phyloP scores from a whole-genome alignment of 2,888 invertebrate genomes.

The Drosophila barbarae region DNA sequence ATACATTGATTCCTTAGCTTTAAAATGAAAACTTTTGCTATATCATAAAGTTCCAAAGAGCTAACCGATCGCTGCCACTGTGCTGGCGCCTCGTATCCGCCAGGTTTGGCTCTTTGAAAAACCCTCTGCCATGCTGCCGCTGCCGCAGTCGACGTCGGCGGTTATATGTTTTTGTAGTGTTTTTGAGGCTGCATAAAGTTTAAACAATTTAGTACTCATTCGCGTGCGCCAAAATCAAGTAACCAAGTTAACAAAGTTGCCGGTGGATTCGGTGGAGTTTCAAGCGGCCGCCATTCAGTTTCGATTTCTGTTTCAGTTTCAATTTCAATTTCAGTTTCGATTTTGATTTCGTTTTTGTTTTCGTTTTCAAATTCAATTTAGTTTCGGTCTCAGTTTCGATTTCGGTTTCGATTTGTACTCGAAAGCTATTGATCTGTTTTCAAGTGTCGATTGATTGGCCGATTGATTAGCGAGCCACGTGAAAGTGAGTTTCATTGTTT shows the following conservation, averaged over 20 bases:
- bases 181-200: slow-evolving; percentile 53
- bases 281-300: slow-evolving; percentile 8
- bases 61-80: not conserved
- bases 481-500: slow-evolving; percentile 53
- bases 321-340: slow-evolving; percentile 7
- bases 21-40: not conserved
- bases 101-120: slow-evolving; percentile 17
- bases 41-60: not conserved
- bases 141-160: slow-evolving; percentile 26
- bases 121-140: slow-evolving; percentile 3
- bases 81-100: slow-evolving; percentile 25
- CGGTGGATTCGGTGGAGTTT: slow-evolving; percentile 9
- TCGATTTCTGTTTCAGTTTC: slow-evolving; percentile 7
- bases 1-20: not conserved
- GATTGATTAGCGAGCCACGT: slow-evolving; percentile 50
- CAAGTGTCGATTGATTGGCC: slow-evolving; percentile 30
- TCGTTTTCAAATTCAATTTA: slow-evolving; percentile 6
- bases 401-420: slow-evolving; percentile 1
- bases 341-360: slow-evolving; percentile 14
- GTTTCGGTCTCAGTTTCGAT: slow-evolving; percentile 5
- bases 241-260: slow-evolving; percentile 41
- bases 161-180: slow-evolving; percentile 36
- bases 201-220: slow-evolving; percentile 65
- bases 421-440: slow-evolving; percentile 18
- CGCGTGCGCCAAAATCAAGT: slow-evolving; percentile 63